A percentile compares a stretch with the other conserved stretches of the same genome.
These are phyloP conservation scores for Cynopterus brachyotis DNA, from an alignment of 2,113 vertebrate genomes.

Conservation along the genomic window DNA sequence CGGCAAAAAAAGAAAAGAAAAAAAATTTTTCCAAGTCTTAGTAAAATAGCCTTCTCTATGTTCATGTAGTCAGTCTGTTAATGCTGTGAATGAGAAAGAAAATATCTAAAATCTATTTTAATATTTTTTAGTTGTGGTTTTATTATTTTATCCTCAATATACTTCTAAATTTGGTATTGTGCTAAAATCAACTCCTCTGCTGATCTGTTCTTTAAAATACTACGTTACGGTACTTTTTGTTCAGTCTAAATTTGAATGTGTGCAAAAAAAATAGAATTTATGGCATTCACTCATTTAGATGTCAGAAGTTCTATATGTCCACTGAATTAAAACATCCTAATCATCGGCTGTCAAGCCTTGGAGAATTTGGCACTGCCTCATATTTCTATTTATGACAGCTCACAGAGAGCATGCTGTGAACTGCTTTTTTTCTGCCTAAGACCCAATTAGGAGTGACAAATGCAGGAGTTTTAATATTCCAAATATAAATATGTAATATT, in stretches of 20 bases:
- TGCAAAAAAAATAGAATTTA: constrained; percentile 46
- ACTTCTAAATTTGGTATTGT: background rate
- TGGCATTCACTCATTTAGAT: constrained; percentile 70
- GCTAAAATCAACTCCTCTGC: constrained; percentile 34
- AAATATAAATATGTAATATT: constrained; percentile 62
- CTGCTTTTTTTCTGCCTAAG: constrained; percentile 73
- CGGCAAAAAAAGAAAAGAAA: background rate
- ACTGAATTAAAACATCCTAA: constrained; percentile 77
- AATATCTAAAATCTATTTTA: constrained; percentile 49
- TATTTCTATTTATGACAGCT: constrained; percentile 79
- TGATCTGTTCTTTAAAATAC: constrained; percentile 36
- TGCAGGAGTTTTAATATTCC: constrained; percentile 72
- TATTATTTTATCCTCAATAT: background rate
- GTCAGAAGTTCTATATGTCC: constrained; percentile 73
- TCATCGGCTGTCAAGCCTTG: constrained; percentile 72
- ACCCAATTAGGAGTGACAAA: constrained; percentile 79
- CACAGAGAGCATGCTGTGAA: constrained; percentile 71
- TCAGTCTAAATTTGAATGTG: constrained; percentile 46
- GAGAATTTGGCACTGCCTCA: constrained; percentile 73
- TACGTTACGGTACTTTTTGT: constrained; percentile 58
- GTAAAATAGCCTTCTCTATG: background rate
- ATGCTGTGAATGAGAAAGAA: background rate
- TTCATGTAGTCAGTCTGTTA: background rate
- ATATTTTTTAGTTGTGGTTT: background rate
- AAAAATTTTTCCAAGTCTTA: background rate